These are phyloP conservation scores for Cheilosia vulpina DNA, from an alignment of 2,888 invertebrate genomes.

Conservation along the genomic window DNA sequence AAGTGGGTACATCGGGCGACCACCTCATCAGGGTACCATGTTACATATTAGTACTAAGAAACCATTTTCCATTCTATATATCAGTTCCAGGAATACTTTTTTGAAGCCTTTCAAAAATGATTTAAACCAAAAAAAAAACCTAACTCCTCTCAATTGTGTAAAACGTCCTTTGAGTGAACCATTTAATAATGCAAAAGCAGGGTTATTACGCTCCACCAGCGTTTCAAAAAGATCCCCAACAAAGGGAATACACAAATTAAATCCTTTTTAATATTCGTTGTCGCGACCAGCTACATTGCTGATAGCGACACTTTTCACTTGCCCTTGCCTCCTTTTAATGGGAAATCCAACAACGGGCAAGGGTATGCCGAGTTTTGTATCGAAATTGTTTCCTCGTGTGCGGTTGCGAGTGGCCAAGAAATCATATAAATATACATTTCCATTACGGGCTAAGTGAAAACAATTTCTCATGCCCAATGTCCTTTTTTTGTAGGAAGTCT, in stretches of 20 bases:
- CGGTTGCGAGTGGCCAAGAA: neutral
- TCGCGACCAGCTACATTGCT: constrained; percentile 3
- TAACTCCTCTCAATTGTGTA: constrained; percentile 1
- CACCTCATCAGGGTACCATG: too few relatives aligned
- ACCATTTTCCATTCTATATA: too few relatives aligned
- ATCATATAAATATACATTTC: constrained; percentile 10
- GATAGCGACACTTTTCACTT: constrained; percentile 11
- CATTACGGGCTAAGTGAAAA: constrained; percentile 60
- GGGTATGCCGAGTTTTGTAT: constrained; percentile 13
- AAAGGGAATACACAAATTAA: constrained; percentile 39
- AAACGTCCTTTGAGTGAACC: neutral
- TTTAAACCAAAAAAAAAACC: neutral
- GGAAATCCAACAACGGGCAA: constrained; percentile 1
- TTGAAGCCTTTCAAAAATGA: neutral
- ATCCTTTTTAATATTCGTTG: constrained; percentile 27
- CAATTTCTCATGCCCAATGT: constrained; percentile 65
- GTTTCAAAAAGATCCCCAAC: constrained; percentile 1
- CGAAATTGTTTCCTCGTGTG: constrained; percentile 33
- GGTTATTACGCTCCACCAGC: neutral
- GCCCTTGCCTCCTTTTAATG: constrained; percentile 8
- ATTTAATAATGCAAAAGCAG: constrained; percentile 9
- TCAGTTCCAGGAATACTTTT: neutral
- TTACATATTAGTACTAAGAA: too few relatives aligned
- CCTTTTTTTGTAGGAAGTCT: constrained; percentile 32
- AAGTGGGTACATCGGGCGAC: too few relatives aligned